These are phyloP conservation scores for Xestia c-nigrum DNA, from an alignment of 2,888 invertebrate genomes.

Conservation along the genomic window DNA sequence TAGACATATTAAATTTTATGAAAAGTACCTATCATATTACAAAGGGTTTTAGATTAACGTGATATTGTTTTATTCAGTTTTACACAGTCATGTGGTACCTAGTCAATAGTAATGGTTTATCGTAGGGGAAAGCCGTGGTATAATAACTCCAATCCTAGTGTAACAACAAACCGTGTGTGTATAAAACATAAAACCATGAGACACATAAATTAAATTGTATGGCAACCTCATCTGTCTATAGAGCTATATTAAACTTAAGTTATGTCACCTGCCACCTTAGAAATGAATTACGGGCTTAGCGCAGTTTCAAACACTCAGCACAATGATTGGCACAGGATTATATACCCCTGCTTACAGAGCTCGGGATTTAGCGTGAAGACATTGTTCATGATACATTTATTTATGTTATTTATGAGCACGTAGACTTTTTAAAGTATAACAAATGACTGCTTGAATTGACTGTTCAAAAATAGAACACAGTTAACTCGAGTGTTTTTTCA, in stretches of 20 bases:
- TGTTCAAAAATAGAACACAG: slow-evolving; percentile 1
- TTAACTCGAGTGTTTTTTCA: slow-evolving; percentile 15
- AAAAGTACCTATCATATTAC: slow-evolving; percentile 26
- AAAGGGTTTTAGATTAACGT: slow-evolving; percentile 21
- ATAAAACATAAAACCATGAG: slow-evolving; percentile 7
- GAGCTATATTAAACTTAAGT: slow-evolving; percentile 22
- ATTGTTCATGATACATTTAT: slow-evolving; percentile 4
- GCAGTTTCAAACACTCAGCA: slow-evolving; percentile 17
- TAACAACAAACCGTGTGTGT: no score
- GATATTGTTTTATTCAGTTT: slow-evolving; percentile 6
- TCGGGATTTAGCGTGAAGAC: slow-evolving; percentile 9
- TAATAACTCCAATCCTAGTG: neutral
- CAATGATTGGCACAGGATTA: slow-evolving; percentile 44
- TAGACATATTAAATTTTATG: slow-evolving; percentile 56
- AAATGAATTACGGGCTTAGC: slow-evolving; percentile 39
- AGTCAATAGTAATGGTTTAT: neutral
- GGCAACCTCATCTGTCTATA: slow-evolving; percentile 3
- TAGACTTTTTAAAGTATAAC: slow-evolving; percentile 19
- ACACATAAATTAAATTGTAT: slow-evolving; percentile 21
- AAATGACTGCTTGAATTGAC: slow-evolving; percentile 16
- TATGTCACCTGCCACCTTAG: slow-evolving; percentile 22
- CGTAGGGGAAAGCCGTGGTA: neutral
- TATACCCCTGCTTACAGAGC: slow-evolving; percentile 15
- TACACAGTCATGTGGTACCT: neutral
- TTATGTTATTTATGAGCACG: neutral